Evolutionary conservation across 2,797 vertebrate genomes (phyloP).

Genomic region (Anomalospiza imberbis): DNA sequence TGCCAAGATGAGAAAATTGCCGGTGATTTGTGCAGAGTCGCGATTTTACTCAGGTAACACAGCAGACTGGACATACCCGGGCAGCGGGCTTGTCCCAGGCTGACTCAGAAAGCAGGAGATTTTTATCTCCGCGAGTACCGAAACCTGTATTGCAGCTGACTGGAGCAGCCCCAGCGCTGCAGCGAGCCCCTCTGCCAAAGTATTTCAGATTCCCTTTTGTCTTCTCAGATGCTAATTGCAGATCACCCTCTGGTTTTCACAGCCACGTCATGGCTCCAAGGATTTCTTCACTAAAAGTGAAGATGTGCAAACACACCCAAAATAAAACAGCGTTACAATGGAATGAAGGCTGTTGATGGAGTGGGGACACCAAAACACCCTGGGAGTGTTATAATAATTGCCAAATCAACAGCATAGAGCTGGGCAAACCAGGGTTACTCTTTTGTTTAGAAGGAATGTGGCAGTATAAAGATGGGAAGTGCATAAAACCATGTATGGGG

Average conservation of each 20-base stretch:
- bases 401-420: neutral
- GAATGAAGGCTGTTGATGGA: neutral
- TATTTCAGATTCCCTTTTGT: neutral
- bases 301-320: neutral
- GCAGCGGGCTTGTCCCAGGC: neutral
- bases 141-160: neutral
- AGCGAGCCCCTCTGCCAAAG: neutral
- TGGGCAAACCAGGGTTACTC: neutral
- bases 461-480: neutral
- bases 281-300: neutral
- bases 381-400: neutral
- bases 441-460: neutral
- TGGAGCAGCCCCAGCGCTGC: neutral
- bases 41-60: neutral
- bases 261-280: neutral
- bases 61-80: constrained; percentile 7
- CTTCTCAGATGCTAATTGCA: neutral
- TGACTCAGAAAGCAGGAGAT: constrained; percentile 15
- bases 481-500: neutral
- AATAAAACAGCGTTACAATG: neutral
- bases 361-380: neutral
- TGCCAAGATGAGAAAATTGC: neutral
- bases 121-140: neutral
- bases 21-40: accelerated
- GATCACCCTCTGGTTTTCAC: neutral